These are phyloP conservation scores for Smittia sp. DNA, from an alignment of 2,888 invertebrate genomes.

Conservation along the genomic window DNA sequence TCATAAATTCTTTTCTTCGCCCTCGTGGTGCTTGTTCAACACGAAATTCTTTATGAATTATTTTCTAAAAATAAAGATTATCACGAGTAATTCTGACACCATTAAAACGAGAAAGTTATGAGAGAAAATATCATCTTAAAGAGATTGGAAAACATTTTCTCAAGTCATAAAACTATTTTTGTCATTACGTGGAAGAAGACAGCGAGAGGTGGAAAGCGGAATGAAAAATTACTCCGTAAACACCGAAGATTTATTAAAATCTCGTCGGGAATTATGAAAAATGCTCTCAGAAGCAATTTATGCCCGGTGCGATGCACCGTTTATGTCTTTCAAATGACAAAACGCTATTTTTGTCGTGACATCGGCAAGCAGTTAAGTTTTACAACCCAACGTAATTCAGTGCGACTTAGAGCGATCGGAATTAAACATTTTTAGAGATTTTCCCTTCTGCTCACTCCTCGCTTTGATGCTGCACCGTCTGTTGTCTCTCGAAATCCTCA, in stretches of 20 bases:
- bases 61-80: slow-evolving; percentile 35
- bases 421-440: slow-evolving; percentile 8
- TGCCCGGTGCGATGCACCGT: slow-evolving; percentile 12
- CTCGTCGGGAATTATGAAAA: slow-evolving; percentile 31
- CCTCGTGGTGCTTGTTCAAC: not conserved
- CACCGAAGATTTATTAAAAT: slow-evolving; percentile 24
- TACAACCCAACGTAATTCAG: not conserved
- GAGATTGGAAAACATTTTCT: slow-evolving; percentile 12
- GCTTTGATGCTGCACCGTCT: slow-evolving; percentile 17
- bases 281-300: slow-evolving; percentile 27
- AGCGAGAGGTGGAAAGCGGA: not conserved
- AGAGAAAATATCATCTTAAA: slow-evolving; percentile 8
- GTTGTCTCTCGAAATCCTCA: not conserved
- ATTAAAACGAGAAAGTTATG: slow-evolving; percentile 18
- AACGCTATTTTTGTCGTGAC: not conserved
- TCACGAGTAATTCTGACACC: slow-evolving; percentile 21
- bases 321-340: slow-evolving; percentile 25
- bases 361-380: slow-evolving; percentile 14
- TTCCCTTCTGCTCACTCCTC: slow-evolving; percentile 12
- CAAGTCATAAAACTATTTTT: slow-evolving; percentile 23
- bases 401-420: slow-evolving; percentile 10
- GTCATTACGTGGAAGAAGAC: not conserved
- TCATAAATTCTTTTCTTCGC: not conserved
- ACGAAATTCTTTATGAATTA: slow-evolving; percentile 21
- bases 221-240: slow-evolving; percentile 21